Evolutionary conservation across 2,888 invertebrate species (phyloP), one percentile per base, ranked within the genome.

Genomic region (Ecliptopera silaceata): DNA sequence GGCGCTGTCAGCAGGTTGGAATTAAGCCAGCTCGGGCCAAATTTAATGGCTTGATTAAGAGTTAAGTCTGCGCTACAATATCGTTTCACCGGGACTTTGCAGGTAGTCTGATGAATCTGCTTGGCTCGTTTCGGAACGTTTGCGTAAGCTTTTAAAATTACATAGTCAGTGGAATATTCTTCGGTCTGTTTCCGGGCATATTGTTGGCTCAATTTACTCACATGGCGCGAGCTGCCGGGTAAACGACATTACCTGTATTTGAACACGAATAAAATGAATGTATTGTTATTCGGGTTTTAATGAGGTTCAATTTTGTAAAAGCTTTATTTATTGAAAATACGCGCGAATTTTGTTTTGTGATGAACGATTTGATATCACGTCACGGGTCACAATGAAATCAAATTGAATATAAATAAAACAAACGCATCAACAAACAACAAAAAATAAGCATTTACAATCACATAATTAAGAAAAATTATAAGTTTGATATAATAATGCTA

Each of bases 41-140:
- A 82, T 77, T 77, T 81, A 80, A 85, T 80, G 75, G 74, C 77
- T 85, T 86, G 80, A 85, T 86, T 84, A 82, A 78, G 74, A 63
- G 65, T 66, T 66, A 67, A 69, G 66, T 69, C 69, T 38, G 59
- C 63, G 69, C 72, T 64, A 74, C 71, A 74, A 75, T 76, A 73
- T 69, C 68, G 70, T 74, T 57, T 61, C 58, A 58, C 44, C 39
- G 58, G 42, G 56, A 55, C 56, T 62, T 59, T 53, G 52, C 54
- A 48, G 57, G 57, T 61, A 45, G 54, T 50, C 54, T 58, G 54
- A 54, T 59, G 59, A 55, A 59, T 59, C 59, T 50, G 41, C 42
- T 47, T 32, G 58, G 54, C 36, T 59, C 50, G 50, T 43, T 46
- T 11, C 32, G 34, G 42, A 54, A 46, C 44, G 43, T 52, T 57